Percentiles rank a stretch among this genome's conserved stretches.
These are phyloP conservation scores for Xestia ashworthii DNA, from an alignment of 2,888 invertebrate species.

Conservation along the genomic window DNA sequence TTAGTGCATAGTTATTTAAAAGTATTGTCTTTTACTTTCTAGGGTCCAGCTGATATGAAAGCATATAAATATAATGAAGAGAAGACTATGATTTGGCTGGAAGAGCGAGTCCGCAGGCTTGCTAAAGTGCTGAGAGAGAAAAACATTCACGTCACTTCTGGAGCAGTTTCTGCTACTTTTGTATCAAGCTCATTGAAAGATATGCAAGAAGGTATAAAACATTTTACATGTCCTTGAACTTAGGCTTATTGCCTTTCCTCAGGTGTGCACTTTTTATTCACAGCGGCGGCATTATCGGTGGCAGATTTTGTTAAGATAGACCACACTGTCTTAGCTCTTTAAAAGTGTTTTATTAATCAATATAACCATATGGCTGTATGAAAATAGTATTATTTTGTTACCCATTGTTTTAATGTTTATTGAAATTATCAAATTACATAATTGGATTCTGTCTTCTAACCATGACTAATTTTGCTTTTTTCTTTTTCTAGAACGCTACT, in stretches of 20 bases:
- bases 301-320: too few species aligned
- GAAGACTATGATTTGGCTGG: constrained; percentile 94
- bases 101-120: constrained; percentile 93
- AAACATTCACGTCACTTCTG: constrained; percentile 93
- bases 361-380: too few species aligned
- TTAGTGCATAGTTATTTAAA: not conserved
- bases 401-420: too few species aligned
- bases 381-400: too few species aligned
- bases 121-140: constrained; percentile 92
- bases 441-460: too few species aligned
- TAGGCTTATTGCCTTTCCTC: not conserved
- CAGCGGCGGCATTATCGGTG: not conserved
- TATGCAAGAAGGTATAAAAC: constrained; percentile 88
- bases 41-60: constrained; percentile 93
- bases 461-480: not conserved
- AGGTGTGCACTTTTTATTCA: not conserved
- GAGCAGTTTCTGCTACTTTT: constrained; percentile 94
- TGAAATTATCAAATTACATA: too few species aligned
- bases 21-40: not conserved
- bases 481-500: constrained; percentile 90
- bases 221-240: not conserved
- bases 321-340: too few species aligned
- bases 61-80: constrained; percentile 96
- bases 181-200: constrained; percentile 91
- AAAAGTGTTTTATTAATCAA: too few species aligned